Conservation (phyloP, 92 coral and sea anemone species). For the Phenganax subtilis region DNA sequence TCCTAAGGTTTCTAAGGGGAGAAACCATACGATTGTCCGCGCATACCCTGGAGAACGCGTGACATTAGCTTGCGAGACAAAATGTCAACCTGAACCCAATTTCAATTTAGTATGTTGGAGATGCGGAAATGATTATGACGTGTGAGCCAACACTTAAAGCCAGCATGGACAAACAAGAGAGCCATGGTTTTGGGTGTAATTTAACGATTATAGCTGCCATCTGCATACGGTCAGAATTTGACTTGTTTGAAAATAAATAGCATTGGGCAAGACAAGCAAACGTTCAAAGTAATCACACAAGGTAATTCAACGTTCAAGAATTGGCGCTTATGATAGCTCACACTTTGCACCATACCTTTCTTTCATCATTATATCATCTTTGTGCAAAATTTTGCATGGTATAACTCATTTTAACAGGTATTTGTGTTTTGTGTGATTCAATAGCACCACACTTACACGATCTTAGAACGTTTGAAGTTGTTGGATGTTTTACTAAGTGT, state of each 20-base stretch:
- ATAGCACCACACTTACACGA: background rate
- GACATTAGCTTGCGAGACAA: too few species aligned
- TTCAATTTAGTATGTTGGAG: too few species aligned
- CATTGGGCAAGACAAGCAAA: slow-evolving; percentile 16
- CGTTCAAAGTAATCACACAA: slow-evolving; percentile 16
- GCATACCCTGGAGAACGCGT: too few species aligned
- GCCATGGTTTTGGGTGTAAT: slow-evolving; percentile 4
- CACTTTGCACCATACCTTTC: background rate
- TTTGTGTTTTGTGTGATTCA: background rate
- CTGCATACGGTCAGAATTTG: background rate
- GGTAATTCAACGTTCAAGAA: background rate
- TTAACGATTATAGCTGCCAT: background rate
- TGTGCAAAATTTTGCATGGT: background rate
- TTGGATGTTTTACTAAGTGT: too few species aligned
- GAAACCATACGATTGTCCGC: too few species aligned
- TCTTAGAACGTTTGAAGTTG: slow-evolving; percentile 17
- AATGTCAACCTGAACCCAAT: too few species aligned
- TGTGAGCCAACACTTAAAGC: slow-evolving; percentile 13
- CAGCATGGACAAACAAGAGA: background rate
- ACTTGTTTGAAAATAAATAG: slow-evolving; percentile 9
- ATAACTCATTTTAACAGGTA: background rate
- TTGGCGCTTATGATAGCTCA: background rate
- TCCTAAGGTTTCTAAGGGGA: too few species aligned
- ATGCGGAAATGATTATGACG: background rate
- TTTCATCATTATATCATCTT: too few species aligned